Base-by-base conservation (phyloP, 1,140 invertebrate genomes). In the Chrysoperla carnea region DNA sequence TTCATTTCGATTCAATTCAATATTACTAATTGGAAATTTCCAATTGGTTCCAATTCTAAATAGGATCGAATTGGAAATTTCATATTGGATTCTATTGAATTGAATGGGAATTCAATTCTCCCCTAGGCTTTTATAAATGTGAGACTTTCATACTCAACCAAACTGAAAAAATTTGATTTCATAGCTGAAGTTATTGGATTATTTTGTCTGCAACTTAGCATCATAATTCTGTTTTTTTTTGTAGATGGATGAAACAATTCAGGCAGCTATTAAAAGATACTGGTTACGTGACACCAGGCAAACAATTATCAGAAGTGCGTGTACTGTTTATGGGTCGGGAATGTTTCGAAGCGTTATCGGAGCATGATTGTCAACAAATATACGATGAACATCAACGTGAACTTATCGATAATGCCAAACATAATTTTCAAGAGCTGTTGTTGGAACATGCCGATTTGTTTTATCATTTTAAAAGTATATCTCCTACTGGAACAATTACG, bases 381-480 rank as follows among this genome's bases (percentile, higher is more conserved):
- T 98, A 96, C 62, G 89, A 95, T 50, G 78, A 84, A 45, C 90
- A 96, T 67, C 93, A 97, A 65, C 74, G 81, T 50, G 85, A 92
- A 57, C 79, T 97, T 39, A 85, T 89, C 55, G 78, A 89, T 52
- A 78, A 82, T 55, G 89, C 92, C 27, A 89, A 91, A 60, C 78
- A 85, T 48, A 91, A 94, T 62, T 91, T 95, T 58, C 80, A 84
- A 63, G 93, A 97, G 68, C 61, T 97, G 37, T 63, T 97, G 37
- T 61, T 94, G 54, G 94, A 97, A 62, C 84, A 94, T 61, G 88
- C 90, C 0, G 86, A 93, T 61, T 64, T 95, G 39, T 97, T 98
- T 70, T 85, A 90, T 61, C 86, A 91, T 59, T 87, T 91, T 55
- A 89, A 89, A 58, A 84, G 81, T 53, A 80, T 88, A 52, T 87